Evolutionary conservation across 2,888 invertebrate genomes (phyloP), one percentile per base, ranked within the genome.

Genomic region (Andrena dorsata): DNA sequence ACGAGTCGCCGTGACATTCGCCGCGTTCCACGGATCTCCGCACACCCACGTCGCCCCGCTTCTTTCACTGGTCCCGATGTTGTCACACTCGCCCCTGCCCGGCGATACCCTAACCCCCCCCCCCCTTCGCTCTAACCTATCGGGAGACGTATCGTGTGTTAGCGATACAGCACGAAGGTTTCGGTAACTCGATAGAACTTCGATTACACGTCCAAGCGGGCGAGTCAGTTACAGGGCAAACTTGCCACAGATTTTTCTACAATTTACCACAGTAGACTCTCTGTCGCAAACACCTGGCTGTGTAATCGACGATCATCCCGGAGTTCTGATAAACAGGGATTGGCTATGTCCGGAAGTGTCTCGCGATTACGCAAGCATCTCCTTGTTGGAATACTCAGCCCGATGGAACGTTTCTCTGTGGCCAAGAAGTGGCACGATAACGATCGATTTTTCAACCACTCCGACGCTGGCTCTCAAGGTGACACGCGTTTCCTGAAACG

Each of bases 1-100:
- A 49, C 10, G 41, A 41, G 32, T 35, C 63, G 23, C 71, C 60
- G 82, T 64, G 66, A 63, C 61, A 26, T 80, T 63, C 41, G 32
- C 30, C 49, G 63, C 47, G 70, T 75, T 51, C 71, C 72, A 53
- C 60, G 72, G 73, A 56, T 63, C 49, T 35, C 28, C 30, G 13
- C 60, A 66, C 16, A 41, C 61, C 66, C 51, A 26, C 32, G 49
- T 72, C 71, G 41, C 20, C 41, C 60, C 41, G 35, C 47, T 47
- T 64, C 26, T 23, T 71, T 26, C 20, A 7, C 35, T 23, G 10
- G 41, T 16, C 35, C 16, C 32, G 32, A 23, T 30, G 70, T 61
- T 35, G 28, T 68, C 70, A 2, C 0, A 61, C 20, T 32, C 69
- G 41, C 28, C 49, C 35, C 30, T 51, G 13, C 4, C 20, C 60